Conservation (phyloP, 2,888 invertebrate genomes). For the Dryobotodes eremita region DNA sequence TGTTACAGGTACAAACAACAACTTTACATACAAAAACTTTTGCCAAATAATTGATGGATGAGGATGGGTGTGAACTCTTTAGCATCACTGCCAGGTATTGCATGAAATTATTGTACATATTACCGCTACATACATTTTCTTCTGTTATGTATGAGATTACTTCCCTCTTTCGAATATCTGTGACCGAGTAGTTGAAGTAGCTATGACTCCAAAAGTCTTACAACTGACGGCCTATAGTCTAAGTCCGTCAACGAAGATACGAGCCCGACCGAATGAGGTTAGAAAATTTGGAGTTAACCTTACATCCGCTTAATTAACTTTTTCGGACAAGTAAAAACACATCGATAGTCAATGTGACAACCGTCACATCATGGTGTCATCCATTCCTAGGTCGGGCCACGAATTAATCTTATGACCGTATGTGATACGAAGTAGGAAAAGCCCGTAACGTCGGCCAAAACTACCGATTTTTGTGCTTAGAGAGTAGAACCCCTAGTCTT, state of each 20-base stretch:
- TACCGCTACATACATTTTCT: background rate
- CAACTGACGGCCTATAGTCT: background rate
- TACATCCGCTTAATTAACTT: too few relatives aligned
- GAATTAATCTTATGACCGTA: too few relatives aligned
- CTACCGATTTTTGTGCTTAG: too few relatives aligned
- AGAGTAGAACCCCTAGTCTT: background rate
- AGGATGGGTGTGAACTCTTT: background rate
- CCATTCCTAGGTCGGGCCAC: too few relatives aligned
- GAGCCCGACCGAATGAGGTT: too few relatives aligned
- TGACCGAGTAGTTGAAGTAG: background rate
- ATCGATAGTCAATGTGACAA: too few relatives aligned
- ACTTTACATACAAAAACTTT: background rate
- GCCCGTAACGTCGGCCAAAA: too few relatives aligned
- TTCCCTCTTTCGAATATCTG: background rate
- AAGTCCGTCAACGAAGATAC: too few relatives aligned
- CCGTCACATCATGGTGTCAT: too few relatives aligned
- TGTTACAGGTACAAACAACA: slow-evolving; percentile 49
- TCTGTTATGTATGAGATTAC: background rate
- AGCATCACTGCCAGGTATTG: background rate
- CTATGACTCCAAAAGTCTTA: background rate
- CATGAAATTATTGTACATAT: background rate
- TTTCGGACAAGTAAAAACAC: too few relatives aligned
- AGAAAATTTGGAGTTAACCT: too few relatives aligned
- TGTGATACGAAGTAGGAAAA: too few relatives aligned
- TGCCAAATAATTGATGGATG: background rate